Conservation (phyloP, 1,140 invertebrate genomes). For the Drosophila pallidifrons region DNA sequence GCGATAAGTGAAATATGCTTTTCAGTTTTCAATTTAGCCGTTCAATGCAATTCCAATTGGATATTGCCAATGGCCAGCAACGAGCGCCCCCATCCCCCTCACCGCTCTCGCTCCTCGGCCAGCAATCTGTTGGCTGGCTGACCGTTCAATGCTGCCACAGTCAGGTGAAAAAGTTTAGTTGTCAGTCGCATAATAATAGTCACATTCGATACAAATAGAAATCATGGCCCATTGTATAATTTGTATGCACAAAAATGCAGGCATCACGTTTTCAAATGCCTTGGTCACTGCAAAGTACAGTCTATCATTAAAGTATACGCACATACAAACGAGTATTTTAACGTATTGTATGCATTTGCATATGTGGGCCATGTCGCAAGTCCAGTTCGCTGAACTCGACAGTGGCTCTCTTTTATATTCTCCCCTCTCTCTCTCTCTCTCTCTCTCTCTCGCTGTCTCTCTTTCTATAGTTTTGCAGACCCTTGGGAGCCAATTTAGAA, state of each 20-base stretch:
- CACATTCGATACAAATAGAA: slow-evolving; percentile 33
- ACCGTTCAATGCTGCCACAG: slow-evolving; percentile 8
- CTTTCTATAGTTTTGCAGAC: not conserved
- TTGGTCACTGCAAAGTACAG: not conserved
- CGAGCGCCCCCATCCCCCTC: not conserved
- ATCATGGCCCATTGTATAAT: slow-evolving; percentile 22
- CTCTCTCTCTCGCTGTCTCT: not conserved
- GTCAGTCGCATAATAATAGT: slow-evolving; percentile 33
- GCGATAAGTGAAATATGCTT: slow-evolving; percentile 82
- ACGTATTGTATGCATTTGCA: slow-evolving; percentile 16
- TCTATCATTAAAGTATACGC: slow-evolving; percentile 34
- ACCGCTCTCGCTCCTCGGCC: not conserved
- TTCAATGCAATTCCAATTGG: slow-evolving; percentile 80
- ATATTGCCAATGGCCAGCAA: slow-evolving; percentile 66
- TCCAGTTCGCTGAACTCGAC: slow-evolving; percentile 45
- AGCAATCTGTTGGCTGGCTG: slow-evolving; percentile 12
- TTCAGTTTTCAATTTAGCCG: slow-evolving; percentile 81
- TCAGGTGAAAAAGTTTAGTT: slow-evolving; percentile 29
- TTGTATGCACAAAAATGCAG: slow-evolving; percentile 25
- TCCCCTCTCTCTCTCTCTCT: no score
- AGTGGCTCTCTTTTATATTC: not conserved
- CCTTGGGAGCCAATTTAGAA: slow-evolving; percentile 68
- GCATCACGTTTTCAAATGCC: slow-evolving; percentile 4
- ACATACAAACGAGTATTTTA: not conserved
- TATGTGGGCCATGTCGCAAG: slow-evolving; percentile 11